Conservation (phyloP, 2,888 invertebrate species). For the Blomia tropicalis region DNA sequence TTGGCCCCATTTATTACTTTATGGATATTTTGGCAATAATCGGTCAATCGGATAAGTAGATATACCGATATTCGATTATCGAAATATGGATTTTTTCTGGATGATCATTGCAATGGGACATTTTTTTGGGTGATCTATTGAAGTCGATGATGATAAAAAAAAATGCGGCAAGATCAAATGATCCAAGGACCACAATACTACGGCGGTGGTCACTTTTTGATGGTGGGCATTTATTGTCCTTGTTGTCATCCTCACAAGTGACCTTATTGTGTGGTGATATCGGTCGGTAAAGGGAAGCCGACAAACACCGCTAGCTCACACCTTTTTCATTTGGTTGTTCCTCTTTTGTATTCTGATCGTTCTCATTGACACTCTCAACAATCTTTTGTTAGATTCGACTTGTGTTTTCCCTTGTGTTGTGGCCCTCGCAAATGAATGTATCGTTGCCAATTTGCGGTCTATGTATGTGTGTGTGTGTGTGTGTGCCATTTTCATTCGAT, state of each 20-base stretch:
- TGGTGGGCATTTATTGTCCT: slow-evolving; percentile 8
- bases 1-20: no score
- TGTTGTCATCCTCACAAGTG: slow-evolving; percentile 4
- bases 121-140: not conserved
- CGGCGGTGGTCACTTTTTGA: slow-evolving; percentile 14
- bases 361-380: slow-evolving; percentile 10
- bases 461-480: no score
- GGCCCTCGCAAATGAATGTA: not conserved
- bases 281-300: no score
- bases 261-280: not conserved
- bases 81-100: no score
- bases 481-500: slow-evolving; percentile 4
- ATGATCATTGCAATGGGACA: no score
- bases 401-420: slow-evolving; percentile 12
- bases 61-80: no score
- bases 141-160: not conserved
- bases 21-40: not conserved
- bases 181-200: not conserved
- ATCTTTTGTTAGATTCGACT: slow-evolving; percentile 10
- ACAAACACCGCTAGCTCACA: slow-evolving; percentile 11
- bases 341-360: not conserved
- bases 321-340: slow-evolving; percentile 6
- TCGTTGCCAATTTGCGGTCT: no score
- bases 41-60: no score
- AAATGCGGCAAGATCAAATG: slow-evolving; percentile 7